These are phyloP conservation scores for Meloidogyne hapla DNA, from an alignment of 1,140 invertebrate genomes.

Conservation along the genomic window DNA sequence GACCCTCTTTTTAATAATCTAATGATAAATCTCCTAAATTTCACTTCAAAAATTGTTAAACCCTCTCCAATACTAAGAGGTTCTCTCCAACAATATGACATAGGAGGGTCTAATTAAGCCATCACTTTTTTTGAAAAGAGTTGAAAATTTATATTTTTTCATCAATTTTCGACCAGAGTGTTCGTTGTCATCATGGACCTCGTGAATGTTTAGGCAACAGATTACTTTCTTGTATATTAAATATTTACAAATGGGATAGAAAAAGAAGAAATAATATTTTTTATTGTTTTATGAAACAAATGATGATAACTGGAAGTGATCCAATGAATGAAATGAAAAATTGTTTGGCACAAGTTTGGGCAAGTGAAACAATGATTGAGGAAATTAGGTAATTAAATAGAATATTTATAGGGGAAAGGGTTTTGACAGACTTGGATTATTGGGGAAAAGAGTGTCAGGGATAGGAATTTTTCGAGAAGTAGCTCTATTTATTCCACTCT, in stretches of 20 bases:
- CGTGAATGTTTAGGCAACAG: conserved; percentile 36
- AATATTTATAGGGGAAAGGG: not conserved
- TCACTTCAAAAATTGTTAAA: too few species aligned
- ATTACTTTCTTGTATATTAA: conserved; percentile 30
- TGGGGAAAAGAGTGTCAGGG: too few species aligned
- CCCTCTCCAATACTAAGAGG: too few species aligned
- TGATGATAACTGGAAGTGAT: conserved; percentile 21
- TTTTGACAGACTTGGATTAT: too few species aligned
- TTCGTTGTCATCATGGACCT: conserved; percentile 38
- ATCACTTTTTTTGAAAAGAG: too few species aligned
- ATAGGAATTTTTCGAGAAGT: too few species aligned
- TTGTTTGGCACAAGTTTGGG: conserved; percentile 21
- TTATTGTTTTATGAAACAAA: conserved; percentile 38
- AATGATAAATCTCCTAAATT: too few species aligned
- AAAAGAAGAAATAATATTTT: conserved; percentile 10
- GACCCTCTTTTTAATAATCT: too few species aligned
- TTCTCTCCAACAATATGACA: too few species aligned
- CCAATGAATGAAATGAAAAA: conserved; percentile 23
- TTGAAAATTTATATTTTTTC: not conserved
- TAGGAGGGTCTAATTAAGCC: too few species aligned
- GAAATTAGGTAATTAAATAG: conserved; percentile 21
- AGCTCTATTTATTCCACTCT: too few species aligned
- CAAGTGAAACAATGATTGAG: not conserved
- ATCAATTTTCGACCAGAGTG: conserved; percentile 19
- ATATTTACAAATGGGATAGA: conserved; percentile 7